Evolutionary conservation across 2,797 vertebrate genomes (phyloP).

Genomic region (Hemibagrus guttatus): DNA sequence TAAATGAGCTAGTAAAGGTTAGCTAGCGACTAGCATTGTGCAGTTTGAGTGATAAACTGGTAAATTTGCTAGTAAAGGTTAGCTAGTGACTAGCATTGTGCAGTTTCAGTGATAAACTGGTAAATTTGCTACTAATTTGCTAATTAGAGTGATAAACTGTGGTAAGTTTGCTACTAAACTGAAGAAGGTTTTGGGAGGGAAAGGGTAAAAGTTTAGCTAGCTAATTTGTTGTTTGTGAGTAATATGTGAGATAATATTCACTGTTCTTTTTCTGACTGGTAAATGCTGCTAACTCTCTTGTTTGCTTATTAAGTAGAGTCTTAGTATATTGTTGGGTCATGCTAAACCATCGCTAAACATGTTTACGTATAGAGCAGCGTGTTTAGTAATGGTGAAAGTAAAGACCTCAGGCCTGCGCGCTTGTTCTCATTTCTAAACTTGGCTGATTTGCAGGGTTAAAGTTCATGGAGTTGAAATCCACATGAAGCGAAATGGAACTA

Average conservation of each 20-base stretch:
- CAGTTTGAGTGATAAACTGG: too few relatives aligned
- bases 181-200: not conserved
- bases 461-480: not conserved
- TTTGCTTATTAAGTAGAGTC: not conserved
- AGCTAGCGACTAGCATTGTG: too few relatives aligned
- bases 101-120: too few relatives aligned
- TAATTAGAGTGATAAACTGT: too few relatives aligned
- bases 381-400: not conserved
- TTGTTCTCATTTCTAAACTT: not conserved
- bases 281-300: not conserved
- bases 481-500: not conserved
- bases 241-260: not conserved
- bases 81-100: too few relatives aligned
- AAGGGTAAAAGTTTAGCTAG: not conserved
- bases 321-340: not conserved
- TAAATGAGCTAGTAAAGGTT: too few relatives aligned
- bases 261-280: not conserved
- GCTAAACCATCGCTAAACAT: not conserved
- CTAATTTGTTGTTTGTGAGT: not conserved
- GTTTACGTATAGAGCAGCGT: not conserved
- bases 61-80: too few relatives aligned
- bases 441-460: not conserved
- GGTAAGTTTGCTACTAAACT: too few relatives aligned
- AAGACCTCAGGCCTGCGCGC: not conserved
- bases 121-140: too few relatives aligned